These are phyloP conservation scores for Brienomyrus brachyistius DNA, from an alignment of 2,113 vertebrate species.

Conservation along the genomic window DNA sequence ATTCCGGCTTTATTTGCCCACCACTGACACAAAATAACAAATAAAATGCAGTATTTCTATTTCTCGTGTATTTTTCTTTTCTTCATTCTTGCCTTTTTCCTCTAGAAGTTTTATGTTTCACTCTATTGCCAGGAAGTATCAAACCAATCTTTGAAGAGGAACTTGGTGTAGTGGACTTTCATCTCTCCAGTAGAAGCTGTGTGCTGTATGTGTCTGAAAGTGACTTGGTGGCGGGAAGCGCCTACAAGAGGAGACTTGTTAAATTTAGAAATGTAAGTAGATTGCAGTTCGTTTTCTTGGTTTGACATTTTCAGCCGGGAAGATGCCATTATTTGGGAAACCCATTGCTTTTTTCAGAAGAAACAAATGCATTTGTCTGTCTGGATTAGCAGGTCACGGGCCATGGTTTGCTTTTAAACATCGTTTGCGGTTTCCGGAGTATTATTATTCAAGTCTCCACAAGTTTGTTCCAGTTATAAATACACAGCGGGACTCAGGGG, in stretches of 20 bases:
- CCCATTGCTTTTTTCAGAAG: background rate
- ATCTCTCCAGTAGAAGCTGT: slow-evolving; percentile 71
- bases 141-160: slow-evolving; percentile 71
- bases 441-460: background rate
- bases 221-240: slow-evolving; percentile 73
- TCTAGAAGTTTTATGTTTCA: background rate
- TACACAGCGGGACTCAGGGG: background rate
- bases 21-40: background rate
- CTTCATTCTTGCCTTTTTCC: background rate
- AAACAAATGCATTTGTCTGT: too few relatives aligned
- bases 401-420: background rate
- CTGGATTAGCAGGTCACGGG: background rate
- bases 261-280: slow-evolving; percentile 79
- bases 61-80: slow-evolving; percentile 13
- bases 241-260: slow-evolving; percentile 78
- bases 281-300: background rate
- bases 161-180: slow-evolving; percentile 76
- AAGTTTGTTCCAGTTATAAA: background rate
- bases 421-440: background rate
- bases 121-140: slow-evolving; percentile 59
- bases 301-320: background rate
- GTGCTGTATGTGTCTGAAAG: slow-evolving; percentile 82
- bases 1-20: background rate
- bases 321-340: background rate
- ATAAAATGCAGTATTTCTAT: background rate